phyloP scores from a whole-genome alignment of 1,140 invertebrate genomes.

The Drosophila nigrodunni region DNA sequence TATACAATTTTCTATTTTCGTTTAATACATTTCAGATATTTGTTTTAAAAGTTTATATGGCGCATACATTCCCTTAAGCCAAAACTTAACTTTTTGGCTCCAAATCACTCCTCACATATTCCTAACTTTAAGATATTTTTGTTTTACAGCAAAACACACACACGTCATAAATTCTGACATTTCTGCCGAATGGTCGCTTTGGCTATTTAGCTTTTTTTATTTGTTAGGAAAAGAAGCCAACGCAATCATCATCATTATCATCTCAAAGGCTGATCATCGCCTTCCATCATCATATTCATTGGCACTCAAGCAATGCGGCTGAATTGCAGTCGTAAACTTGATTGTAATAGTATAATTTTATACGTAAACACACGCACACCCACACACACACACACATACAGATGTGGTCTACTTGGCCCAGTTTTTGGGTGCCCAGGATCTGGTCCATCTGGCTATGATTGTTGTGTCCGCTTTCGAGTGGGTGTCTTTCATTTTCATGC shows the following conservation, averaged over 20 bases:
- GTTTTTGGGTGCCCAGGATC: neutral
- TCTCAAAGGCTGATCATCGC: conserved; percentile 35
- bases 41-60: no score
- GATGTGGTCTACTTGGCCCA: conserved; percentile 14
- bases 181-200: neutral
- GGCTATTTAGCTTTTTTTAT: conserved; percentile 41
- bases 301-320: conserved; percentile 60
- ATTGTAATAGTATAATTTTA: conserved; percentile 80
- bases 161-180: conserved; percentile 1
- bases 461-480: conserved; percentile 20
- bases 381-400: conserved; percentile 24
- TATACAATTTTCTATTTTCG: no score
- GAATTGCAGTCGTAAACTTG: conserved; percentile 79
- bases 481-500: conserved; percentile 67
- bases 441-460: conserved; percentile 25
- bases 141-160: neutral
- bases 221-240: conserved; percentile 40
- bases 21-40: no score
- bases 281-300: conserved; percentile 71
- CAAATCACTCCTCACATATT: neutral
- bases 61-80: no score
- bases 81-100: neutral
- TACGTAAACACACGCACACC: conserved; percentile 43
- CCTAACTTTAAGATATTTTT: neutral
- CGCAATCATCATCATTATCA: conserved; percentile 66